These are phyloP conservation scores for Nebria salina DNA, from an alignment of 2,888 invertebrate species.

Conservation along the genomic window DNA sequence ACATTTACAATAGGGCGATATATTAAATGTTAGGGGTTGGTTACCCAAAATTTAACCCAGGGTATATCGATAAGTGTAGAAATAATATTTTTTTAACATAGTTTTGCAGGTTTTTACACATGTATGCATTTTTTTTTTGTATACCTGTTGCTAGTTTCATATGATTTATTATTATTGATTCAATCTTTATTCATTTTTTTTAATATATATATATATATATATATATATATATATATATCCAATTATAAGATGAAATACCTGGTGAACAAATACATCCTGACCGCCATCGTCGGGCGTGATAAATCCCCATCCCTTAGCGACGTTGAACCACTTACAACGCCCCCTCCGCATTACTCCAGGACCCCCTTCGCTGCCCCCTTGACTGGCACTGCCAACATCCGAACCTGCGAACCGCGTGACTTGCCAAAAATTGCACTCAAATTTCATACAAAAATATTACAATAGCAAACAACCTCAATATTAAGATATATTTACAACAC, in stretches of 20 bases:
- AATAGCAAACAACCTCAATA: neutral
- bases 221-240: neutral
- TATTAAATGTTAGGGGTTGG: conserved; percentile 29
- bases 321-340: conserved; percentile 95
- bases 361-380: conserved; percentile 62
- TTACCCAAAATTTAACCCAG: conserved; percentile 21
- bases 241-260: conserved; percentile 68
- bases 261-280: conserved; percentile 93
- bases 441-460: neutral
- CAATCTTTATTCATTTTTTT: neutral
- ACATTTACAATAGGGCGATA: conserved; percentile 20
- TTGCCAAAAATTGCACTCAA: conserved; percentile 7
- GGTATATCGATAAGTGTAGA: neutral
- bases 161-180: neutral
- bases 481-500: neutral
- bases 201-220: no score
- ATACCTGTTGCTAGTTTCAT: conserved; percentile 3
- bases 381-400: conserved; percentile 62
- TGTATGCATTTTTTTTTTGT: neutral
- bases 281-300: conserved; percentile 90
- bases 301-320: conserved; percentile 95
- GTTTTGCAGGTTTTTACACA: neutral
- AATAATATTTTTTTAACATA: neutral
- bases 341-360: conserved; percentile 75
- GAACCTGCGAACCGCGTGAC: conserved; percentile 57